These are phyloP conservation scores for Stomatorhinus walkeri DNA, from an alignment of 2,797 vertebrate genomes.

Conservation along the genomic window DNA sequence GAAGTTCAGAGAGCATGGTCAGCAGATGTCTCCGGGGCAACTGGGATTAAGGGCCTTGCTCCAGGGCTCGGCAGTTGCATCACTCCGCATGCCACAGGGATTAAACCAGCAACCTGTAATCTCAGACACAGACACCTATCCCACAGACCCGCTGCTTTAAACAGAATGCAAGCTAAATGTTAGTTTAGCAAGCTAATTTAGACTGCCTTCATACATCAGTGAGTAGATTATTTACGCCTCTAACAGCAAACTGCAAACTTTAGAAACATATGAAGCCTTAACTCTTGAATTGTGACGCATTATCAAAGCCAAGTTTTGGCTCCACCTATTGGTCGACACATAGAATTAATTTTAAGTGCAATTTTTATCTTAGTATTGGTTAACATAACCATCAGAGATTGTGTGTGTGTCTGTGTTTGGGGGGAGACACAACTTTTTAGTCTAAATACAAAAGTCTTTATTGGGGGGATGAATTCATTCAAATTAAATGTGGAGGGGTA, in stretches of 20 bases:
- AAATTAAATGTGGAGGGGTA: neutral
- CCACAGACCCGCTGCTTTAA: neutral
- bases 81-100: neutral
- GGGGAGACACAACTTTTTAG: neutral
- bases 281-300: neutral
- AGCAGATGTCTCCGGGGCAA: neutral
- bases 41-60: neutral
- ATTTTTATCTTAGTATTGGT: neutral
- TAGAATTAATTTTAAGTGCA: neutral
- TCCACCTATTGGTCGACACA: constrained; percentile 25
- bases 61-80: neutral
- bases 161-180: neutral
- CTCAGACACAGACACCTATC: neutral
- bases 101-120: neutral
- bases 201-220: neutral
- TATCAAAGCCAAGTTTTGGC: constrained; percentile 11
- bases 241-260: neutral
- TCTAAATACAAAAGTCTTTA: neutral
- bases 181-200: neutral
- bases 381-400: neutral
- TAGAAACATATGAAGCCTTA: neutral
- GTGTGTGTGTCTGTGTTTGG: neutral
- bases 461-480: neutral
- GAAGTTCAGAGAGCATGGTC: neutral
- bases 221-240: neutral